These are phyloP conservation scores for Melipona quadrifasciata DNA, from an alignment of 1,140 invertebrate species.

Conservation along the genomic window DNA sequence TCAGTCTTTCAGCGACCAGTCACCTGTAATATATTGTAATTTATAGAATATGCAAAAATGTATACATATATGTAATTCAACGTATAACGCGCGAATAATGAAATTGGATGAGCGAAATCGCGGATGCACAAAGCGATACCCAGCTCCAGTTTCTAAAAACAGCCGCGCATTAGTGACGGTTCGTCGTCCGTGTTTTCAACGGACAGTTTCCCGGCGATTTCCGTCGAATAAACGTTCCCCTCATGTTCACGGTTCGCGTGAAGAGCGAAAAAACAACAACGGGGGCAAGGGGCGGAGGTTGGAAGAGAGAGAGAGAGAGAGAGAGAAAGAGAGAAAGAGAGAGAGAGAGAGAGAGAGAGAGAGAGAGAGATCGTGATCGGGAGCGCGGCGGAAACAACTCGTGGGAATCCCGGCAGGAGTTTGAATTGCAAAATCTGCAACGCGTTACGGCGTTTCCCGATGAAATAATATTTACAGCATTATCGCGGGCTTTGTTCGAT, in stretches of 20 bases:
- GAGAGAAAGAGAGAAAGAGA: neutral
- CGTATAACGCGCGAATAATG: neutral
- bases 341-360: neutral
- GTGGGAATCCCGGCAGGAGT: neutral
- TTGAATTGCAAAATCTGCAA: slow-evolving; percentile 20
- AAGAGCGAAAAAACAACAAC: too few relatives aligned
- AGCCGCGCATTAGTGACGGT: neutral
- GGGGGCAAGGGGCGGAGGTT: neutral
- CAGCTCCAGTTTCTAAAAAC: neutral
- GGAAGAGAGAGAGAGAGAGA: neutral
- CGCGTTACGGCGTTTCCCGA: neutral
- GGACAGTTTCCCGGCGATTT: neutral
- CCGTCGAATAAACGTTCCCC: neutral
- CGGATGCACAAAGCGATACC: neutral
- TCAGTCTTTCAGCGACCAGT: too few relatives aligned
- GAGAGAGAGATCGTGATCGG: neutral
- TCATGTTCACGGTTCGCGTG: neutral
- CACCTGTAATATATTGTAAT: too few relatives aligned
- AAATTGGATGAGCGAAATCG: neutral
- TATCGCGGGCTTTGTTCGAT: slow-evolving; percentile 1
- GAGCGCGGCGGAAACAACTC: neutral
- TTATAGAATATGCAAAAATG: too few relatives aligned
- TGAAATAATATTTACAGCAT: slow-evolving; percentile 21
- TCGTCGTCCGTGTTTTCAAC: neutral
- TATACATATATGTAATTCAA: too few relatives aligned